These are phyloP conservation scores for Oncorhynchus nerka DNA, from an alignment of 2,113 vertebrate species.

Conservation along the genomic window DNA sequence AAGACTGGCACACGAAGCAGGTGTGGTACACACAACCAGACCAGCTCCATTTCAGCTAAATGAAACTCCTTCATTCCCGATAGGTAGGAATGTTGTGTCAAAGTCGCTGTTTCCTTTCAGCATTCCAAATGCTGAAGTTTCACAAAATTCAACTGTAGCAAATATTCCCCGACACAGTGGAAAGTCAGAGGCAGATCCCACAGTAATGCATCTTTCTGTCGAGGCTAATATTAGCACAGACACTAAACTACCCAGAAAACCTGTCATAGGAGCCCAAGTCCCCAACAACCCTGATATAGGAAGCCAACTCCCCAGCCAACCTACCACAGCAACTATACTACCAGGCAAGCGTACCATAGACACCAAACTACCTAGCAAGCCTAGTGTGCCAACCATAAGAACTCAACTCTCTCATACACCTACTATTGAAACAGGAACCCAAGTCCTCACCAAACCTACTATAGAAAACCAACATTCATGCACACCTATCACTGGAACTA, in stretches of 20 bases:
- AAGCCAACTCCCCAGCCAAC: background rate
- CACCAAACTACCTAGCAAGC: background rate
- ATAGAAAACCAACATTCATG: background rate
- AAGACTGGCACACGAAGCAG: conserved; percentile 59
- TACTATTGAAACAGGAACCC: background rate
- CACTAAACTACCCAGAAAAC: background rate
- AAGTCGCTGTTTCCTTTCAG: conserved; percentile 30
- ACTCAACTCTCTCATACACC: conserved; percentile 3
- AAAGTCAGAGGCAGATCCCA: conserved; percentile 16
- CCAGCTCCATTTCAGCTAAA: conserved; percentile 34
- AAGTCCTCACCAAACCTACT: background rate
- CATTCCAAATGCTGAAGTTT: background rate
- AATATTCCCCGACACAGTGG: conserved; percentile 20
- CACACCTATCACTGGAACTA: too few relatives aligned
- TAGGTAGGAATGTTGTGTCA: conserved; percentile 30
- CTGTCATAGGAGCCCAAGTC: background rate
- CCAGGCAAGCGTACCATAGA: background rate
- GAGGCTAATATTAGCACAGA: background rate
- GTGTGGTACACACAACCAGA: conserved; percentile 58
- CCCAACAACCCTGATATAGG: background rate
- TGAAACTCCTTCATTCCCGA: conserved; percentile 21
- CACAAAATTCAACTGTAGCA: background rate
- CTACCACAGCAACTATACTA: background rate
- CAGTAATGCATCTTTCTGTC: conserved; percentile 3
- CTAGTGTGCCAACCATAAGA: background rate